Conservation (phyloP, 2,888 invertebrate species). For the Agriopis leucophaearia region DNA sequence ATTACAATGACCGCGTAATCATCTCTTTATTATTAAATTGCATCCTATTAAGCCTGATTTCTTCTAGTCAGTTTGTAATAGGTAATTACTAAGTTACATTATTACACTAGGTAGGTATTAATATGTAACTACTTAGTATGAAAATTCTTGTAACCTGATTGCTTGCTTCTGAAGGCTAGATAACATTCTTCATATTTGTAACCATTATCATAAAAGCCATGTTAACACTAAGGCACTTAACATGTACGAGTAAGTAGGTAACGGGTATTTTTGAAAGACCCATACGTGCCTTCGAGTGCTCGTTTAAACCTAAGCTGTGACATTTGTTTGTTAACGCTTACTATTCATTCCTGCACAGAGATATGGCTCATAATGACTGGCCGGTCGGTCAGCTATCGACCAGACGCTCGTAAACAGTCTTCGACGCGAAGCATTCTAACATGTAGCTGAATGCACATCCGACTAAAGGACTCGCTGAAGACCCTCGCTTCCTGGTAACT, state of each 20-base stretch:
- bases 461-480: slow-evolving; percentile 65
- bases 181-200: slow-evolving; percentile 5
- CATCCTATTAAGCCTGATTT: background rate
- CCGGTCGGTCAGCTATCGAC: slow-evolving; percentile 76
- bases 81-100: background rate
- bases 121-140: background rate
- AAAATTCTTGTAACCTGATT: slow-evolving; percentile 2
- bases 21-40: background rate
- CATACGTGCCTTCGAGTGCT: slow-evolving; percentile 74
- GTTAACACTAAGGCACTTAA: slow-evolving; percentile 26
- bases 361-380: slow-evolving; percentile 82
- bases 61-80: background rate
- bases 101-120: too few relatives aligned
- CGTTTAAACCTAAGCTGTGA: slow-evolving; percentile 72
- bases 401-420: slow-evolving; percentile 81
- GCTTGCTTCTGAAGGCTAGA: slow-evolving; percentile 1
- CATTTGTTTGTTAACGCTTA: slow-evolving; percentile 75
- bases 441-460: slow-evolving; percentile 73
- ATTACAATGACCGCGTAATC: background rate
- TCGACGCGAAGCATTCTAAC: slow-evolving; percentile 76
- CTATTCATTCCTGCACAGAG: slow-evolving; percentile 83
- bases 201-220: slow-evolving; percentile 20
- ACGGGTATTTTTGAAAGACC: slow-evolving; percentile 46
- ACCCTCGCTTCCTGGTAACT: slow-evolving; percentile 70
- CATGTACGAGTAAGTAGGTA: slow-evolving; percentile 33